These are phyloP conservation scores for Carollia perspicillata DNA, from an alignment of 2,113 vertebrate genomes.

Conservation along the genomic window DNA sequence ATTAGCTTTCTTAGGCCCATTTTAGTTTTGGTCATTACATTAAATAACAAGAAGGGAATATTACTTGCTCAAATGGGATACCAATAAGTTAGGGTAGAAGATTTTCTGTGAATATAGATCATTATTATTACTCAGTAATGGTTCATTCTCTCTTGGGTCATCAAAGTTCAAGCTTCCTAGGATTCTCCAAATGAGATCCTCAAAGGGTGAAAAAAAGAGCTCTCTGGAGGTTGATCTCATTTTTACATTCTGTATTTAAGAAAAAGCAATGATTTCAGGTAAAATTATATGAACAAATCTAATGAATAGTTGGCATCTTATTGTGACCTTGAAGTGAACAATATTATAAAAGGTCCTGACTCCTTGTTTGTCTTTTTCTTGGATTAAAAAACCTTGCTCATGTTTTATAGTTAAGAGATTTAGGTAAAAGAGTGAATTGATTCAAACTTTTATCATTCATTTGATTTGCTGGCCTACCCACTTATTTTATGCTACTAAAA, in stretches of 20 bases:
- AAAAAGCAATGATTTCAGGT: background rate
- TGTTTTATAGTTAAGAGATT: background rate
- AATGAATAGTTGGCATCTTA: background rate
- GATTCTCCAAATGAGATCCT: background rate
- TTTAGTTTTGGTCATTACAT: background rate
- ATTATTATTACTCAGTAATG: background rate
- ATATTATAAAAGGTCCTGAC: background rate
- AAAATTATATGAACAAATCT: background rate
- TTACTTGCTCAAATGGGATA: background rate
- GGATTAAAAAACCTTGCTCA: background rate
- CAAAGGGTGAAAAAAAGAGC: background rate
- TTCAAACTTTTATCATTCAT: background rate
- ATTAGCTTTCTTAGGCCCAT: background rate
- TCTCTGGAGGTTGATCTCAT: background rate
- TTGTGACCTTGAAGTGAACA: background rate
- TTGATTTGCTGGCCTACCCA: conserved; percentile 4
- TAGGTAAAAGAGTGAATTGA: background rate
- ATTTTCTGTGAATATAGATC: background rate
- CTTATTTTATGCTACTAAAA: conserved; percentile 38
- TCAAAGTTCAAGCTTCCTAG: background rate
- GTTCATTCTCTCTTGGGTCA: background rate
- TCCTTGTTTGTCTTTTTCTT: background rate
- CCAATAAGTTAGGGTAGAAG: background rate
- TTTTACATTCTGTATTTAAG: background rate
- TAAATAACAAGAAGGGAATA: background rate